phyloP scores from a whole-genome alignment of 2,888 invertebrate species.

The Beris chalybata region DNA sequence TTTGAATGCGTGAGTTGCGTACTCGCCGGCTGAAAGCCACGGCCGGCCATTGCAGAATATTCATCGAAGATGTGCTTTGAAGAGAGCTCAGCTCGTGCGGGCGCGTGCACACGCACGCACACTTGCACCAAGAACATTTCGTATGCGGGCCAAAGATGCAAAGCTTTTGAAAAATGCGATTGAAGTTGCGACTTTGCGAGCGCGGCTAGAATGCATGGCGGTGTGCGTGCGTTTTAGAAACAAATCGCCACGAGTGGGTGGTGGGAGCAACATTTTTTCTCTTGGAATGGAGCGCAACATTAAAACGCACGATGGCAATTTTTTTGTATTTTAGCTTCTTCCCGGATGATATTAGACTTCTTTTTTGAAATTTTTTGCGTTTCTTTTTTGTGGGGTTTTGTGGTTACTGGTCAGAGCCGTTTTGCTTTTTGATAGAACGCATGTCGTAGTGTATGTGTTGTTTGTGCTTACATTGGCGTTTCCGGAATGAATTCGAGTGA shows the following conservation, averaged over 20 bases:
- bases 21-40: constrained; percentile 43
- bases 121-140: no score
- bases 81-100: neutral
- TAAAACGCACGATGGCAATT: constrained; percentile 34
- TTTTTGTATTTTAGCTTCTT: constrained; percentile 2
- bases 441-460: constrained; percentile 23
- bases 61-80: constrained; percentile 28
- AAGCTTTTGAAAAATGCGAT: no score
- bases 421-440: neutral
- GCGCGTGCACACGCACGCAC: constrained; percentile 16
- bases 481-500: constrained; percentile 31
- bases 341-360: neutral
- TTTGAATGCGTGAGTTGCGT: constrained; percentile 48
- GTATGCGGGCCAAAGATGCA: neutral
- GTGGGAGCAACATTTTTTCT: constrained; percentile 37
- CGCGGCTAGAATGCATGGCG: neutral
- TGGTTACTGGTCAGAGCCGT: constrained; percentile 15
- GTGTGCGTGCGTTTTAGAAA: constrained; percentile 31
- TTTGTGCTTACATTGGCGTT: constrained; percentile 35
- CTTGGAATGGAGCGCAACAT: constrained; percentile 37
- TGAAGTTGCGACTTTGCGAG: neutral
- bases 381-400: constrained; percentile 21
- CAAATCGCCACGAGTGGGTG: constrained; percentile 27
- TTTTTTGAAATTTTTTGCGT: constrained; percentile 1
- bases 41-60: constrained; percentile 48